Conservation (phyloP, 2,797 vertebrate species). For the Chelonia mydas region DNA sequence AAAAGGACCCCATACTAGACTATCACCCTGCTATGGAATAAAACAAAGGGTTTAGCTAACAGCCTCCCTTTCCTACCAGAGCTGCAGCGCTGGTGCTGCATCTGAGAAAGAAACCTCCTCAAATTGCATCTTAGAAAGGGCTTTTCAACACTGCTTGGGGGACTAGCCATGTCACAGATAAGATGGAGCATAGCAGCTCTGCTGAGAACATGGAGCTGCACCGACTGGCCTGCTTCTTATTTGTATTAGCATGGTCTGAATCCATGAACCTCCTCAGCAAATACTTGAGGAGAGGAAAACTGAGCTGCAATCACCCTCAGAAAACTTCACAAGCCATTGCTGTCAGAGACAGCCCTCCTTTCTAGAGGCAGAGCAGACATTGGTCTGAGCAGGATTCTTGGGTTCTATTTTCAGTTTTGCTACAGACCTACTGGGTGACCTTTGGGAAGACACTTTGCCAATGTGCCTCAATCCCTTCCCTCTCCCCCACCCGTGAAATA, state of each 20-base stretch:
- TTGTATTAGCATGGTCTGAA: background rate
- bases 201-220: conserved; percentile 63
- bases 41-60: conserved; percentile 48
- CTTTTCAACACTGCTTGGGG: conserved; percentile 62
- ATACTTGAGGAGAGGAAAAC: background rate
- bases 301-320: background rate
- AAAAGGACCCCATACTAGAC: conserved; percentile 53
- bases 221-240: conserved; percentile 53
- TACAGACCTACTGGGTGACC: background rate
- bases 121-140: conserved; percentile 69
- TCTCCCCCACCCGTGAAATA: background rate
- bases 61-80: conserved; percentile 50
- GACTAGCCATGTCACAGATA: conserved; percentile 62
- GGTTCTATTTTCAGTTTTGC: background rate
- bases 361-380: accelerated
- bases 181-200: conserved; percentile 54
- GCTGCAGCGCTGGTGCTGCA: conserved; percentile 3
- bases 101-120: conserved; percentile 18
- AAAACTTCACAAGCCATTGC: background rate
- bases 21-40: conserved; percentile 27
- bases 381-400: accelerated
- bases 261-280: background rate
- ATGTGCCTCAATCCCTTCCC: background rate
- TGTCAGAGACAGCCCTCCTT: background rate
- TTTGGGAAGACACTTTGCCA: background rate